These are phyloP conservation scores for Sminthurinus aureus DNA, from an alignment of 2,888 invertebrate genomes.

Conservation along the genomic window DNA sequence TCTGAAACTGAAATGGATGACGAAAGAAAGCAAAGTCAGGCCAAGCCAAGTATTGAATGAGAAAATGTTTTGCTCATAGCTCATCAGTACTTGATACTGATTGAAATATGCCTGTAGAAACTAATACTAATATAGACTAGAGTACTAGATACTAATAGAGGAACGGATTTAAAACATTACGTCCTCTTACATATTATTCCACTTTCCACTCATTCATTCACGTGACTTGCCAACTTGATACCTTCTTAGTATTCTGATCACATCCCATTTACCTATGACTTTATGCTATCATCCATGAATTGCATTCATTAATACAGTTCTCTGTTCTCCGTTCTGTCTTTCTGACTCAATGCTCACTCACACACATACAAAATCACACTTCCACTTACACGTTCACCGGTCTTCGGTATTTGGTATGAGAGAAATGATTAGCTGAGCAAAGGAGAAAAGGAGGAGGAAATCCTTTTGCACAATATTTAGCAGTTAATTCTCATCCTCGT, in stretches of 20 bases:
- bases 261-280: slow-evolving; percentile 36
- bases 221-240: slow-evolving; percentile 20
- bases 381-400: neutral
- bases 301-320: slow-evolving; percentile 44
- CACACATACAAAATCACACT: neutral
- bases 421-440: slow-evolving; percentile 37
- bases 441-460: neutral
- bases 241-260: slow-evolving; percentile 42
- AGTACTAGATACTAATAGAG: too few species aligned
- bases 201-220: slow-evolving; percentile 18
- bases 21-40: slow-evolving; percentile 5
- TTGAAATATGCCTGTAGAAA: too few species aligned
- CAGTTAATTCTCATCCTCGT: neutral
- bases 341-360: too few species aligned
- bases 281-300: slow-evolving; percentile 39
- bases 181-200: slow-evolving; percentile 8
- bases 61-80: neutral
- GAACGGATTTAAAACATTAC: slow-evolving; percentile 40
- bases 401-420: neutral
- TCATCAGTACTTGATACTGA: too few species aligned
- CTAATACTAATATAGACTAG: too few species aligned
- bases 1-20: neutral
- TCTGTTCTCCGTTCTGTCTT: too few species aligned
- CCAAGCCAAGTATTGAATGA: neutral
- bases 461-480: neutral